Evolutionary conservation across 2,113 vertebrate genomes (phyloP).

Genomic region (Microcebus ravelobensis): DNA sequence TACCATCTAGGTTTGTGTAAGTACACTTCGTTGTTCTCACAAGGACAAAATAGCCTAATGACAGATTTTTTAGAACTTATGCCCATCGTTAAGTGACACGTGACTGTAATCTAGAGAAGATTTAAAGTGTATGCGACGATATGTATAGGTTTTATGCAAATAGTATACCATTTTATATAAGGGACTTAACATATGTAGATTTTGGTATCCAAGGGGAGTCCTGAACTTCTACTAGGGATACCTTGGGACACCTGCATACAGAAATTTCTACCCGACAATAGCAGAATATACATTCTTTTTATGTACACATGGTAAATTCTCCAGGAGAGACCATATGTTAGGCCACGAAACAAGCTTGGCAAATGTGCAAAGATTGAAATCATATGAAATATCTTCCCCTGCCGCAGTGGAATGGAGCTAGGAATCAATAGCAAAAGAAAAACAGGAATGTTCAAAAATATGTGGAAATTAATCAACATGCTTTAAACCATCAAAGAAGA

Average conservation of each 20-base stretch:
- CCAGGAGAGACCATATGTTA: neutral
- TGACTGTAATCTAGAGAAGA: neutral
- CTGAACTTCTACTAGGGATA: neutral
- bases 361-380: slow-evolving; percentile 41
- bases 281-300: neutral
- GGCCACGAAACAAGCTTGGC: neutral
- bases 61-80: neutral
- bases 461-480: neutral
- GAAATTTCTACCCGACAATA: neutral
- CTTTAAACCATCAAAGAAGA: neutral
- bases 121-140: neutral
- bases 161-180: neutral
- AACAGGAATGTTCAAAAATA: neutral
- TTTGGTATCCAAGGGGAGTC: neutral
- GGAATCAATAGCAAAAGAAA: neutral
- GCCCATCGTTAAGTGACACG: neutral
- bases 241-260: neutral
- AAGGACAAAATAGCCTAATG: neutral
- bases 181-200: neutral
- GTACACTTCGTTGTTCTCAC: neutral
- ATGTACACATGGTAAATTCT: neutral
- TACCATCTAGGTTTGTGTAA: neutral
- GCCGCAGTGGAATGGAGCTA: neutral
- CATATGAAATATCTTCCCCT: neutral
- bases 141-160: neutral